Evolutionary conservation across 2,797 vertebrate genomes (phyloP).

Genomic region (Poecilia picta): DNA sequence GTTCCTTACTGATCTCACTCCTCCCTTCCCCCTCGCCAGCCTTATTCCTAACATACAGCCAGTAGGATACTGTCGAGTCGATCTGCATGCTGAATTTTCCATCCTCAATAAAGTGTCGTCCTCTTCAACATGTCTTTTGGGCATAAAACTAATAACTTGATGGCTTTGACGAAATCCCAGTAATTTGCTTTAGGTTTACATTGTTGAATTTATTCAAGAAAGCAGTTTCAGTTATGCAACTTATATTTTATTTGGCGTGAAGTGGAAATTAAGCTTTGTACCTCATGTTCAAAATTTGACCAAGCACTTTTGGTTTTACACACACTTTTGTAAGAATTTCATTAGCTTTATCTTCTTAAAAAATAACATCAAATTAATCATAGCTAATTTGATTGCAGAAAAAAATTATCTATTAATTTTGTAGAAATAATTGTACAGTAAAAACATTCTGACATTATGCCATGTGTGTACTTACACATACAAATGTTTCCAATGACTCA

Average conservation of each 20-base stretch:
- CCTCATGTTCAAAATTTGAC: neutral
- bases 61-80: neutral
- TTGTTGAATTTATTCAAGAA: neutral
- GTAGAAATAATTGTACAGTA: neutral
- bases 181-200: neutral
- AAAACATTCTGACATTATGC: neutral
- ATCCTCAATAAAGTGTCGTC: neutral
- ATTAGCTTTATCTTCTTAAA: neutral
- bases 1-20: conserved; percentile 21
- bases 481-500: neutral
- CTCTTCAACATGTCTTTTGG: neutral
- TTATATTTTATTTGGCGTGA: neutral
- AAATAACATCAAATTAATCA: neutral
- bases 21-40: neutral
- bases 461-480: neutral
- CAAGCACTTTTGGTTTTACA: neutral
- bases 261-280: neutral
- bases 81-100: neutral
- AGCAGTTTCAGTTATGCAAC: neutral
- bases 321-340: neutral
- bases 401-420: neutral
- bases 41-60: conserved; percentile 50
- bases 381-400: neutral
- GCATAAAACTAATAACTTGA: neutral
- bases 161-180: neutral